Evolutionary conservation across 2,888 invertebrate genomes (phyloP).

Genomic region (Liodrosophila aerea): DNA sequence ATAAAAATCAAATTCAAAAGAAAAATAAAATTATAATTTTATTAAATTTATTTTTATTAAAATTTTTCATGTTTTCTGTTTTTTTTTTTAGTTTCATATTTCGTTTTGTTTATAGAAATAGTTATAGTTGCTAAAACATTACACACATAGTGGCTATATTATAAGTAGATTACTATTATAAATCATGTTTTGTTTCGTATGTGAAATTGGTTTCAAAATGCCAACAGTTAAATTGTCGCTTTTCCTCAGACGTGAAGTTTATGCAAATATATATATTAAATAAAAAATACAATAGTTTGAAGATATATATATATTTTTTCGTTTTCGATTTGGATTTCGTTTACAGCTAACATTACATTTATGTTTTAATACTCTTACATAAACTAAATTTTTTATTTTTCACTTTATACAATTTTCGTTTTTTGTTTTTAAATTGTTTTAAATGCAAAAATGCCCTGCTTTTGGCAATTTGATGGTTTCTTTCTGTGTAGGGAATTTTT

Average conservation of each 20-base stretch:
- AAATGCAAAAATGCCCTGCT: conserved; percentile 68
- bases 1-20: conserved; percentile 25
- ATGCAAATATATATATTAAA: conserved; percentile 59
- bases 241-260: conserved; percentile 36
- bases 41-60: conserved; percentile 28
- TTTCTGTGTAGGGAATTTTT: conserved; percentile 31
- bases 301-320: conserved; percentile 45
- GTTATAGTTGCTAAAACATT: conserved; percentile 74
- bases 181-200: conserved; percentile 67
- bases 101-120: conserved; percentile 61
- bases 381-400: conserved; percentile 27
- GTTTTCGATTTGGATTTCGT: conserved; percentile 29
- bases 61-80: conserved; percentile 32
- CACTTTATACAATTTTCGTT: conserved; percentile 67
- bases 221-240: conserved; percentile 76
- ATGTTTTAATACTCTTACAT: conserved; percentile 67
- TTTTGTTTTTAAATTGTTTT: conserved; percentile 40
- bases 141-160: conserved; percentile 71
- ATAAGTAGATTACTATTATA: conserved; percentile 37
- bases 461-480: conserved; percentile 54
- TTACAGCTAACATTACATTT: conserved; percentile 65
- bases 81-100: conserved; percentile 20
- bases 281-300: conserved; percentile 72
- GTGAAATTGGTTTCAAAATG: conserved; percentile 70
- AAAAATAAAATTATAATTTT: conserved; percentile 30